Percentiles rank a stretch among this genome's conserved stretches.
phyloP scores from a whole-genome alignment of 2,888 invertebrate species.

The Leistus spinibarbis region DNA sequence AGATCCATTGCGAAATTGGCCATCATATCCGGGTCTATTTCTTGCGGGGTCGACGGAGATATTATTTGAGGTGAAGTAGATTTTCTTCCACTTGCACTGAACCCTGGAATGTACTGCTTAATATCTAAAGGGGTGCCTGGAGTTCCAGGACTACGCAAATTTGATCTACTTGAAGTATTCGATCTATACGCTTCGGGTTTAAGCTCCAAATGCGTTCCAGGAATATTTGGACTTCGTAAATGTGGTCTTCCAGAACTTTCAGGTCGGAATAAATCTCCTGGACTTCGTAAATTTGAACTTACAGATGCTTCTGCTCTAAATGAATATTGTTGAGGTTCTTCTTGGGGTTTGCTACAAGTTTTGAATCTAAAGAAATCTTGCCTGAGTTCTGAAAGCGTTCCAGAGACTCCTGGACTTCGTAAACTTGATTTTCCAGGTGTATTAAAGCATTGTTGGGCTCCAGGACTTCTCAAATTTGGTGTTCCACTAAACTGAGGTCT shows the following conservation, averaged over 20 bases:
- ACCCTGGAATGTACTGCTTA: slow-evolving; percentile 34
- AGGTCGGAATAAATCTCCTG: neutral
- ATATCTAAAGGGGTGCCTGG: slow-evolving; percentile 39
- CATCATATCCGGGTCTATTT: slow-evolving; percentile 55
- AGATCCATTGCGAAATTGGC: slow-evolving; percentile 57
- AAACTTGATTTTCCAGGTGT: slow-evolving; percentile 2
- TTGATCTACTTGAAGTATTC: slow-evolving; percentile 23
- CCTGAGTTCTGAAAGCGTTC: slow-evolving; percentile 33
- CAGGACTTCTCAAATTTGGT: slow-evolving; percentile 14
- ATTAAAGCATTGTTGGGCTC: slow-evolving; percentile 12
- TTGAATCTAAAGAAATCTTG: slow-evolving; percentile 34
- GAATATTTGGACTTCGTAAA: slow-evolving; percentile 11
- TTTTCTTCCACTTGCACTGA: slow-evolving; percentile 22
- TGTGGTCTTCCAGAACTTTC: slow-evolving; percentile 3
- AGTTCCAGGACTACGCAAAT: slow-evolving; percentile 11
- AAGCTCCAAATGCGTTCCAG: neutral
- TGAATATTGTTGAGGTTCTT: slow-evolving; percentile 21
- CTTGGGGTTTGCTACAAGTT: neutral
- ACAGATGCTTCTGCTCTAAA: slow-evolving; percentile 25
- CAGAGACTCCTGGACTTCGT: slow-evolving; percentile 27
- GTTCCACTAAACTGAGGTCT: slow-evolving; percentile 25
- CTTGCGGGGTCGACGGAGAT: slow-evolving; percentile 49
- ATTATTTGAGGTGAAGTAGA: slow-evolving; percentile 40
- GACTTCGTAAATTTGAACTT: neutral
- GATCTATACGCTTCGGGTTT: neutral